phyloP scores from a whole-genome alignment of 2,797 vertebrate genomes.

The Antrozous pallidus region DNA sequence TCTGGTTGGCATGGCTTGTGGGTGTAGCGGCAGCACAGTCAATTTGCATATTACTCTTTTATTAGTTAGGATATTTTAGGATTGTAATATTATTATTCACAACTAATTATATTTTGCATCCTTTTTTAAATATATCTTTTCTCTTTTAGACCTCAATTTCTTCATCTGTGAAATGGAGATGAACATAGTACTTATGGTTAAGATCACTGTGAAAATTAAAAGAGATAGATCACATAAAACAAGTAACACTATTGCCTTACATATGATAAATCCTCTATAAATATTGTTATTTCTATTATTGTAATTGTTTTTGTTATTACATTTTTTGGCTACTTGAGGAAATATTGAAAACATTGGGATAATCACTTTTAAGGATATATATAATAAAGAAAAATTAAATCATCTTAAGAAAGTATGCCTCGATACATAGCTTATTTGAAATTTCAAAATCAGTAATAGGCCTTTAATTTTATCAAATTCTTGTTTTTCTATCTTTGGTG shows the following conservation, averaged over 20 bases:
- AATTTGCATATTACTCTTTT: too few species aligned
- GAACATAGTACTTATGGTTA: background rate
- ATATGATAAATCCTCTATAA: background rate
- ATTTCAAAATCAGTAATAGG: background rate
- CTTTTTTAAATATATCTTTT: background rate
- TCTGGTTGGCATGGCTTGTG: too few species aligned
- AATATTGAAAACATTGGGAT: background rate
- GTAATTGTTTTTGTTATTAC: background rate
- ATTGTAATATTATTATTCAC: background rate
- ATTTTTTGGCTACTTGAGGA: background rate
- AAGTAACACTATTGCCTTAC: background rate
- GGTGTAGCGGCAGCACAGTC: too few species aligned
- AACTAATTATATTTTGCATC: background rate
- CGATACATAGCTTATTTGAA: background rate
- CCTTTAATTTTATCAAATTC: constrained; percentile 19
- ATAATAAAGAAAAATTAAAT: background rate
- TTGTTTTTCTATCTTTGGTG: background rate
- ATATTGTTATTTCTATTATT: background rate
- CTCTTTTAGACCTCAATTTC: background rate
- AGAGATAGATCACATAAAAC: background rate
- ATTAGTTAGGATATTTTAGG: too few species aligned
- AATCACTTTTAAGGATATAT: background rate
- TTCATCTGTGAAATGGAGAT: background rate
- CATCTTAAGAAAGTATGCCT: background rate
- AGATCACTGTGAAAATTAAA: background rate